Evolutionary conservation across 2,888 invertebrate genomes (phyloP), one percentile per base, ranked within the genome.

Genomic region (Diachrysia chrysitis): DNA sequence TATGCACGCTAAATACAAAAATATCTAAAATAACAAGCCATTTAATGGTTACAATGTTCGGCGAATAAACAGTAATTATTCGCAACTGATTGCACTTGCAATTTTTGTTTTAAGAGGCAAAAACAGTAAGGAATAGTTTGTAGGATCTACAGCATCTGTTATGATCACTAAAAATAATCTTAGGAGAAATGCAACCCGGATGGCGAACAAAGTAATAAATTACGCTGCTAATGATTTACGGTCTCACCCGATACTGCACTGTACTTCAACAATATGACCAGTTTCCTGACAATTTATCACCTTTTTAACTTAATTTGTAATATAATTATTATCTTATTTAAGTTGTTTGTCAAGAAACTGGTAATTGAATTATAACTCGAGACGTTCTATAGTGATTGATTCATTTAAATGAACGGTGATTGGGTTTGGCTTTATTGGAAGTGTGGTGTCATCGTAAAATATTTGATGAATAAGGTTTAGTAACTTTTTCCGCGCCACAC

Each of bases 401-500:
- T 58, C 63, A 70, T 74, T 29, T 48, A 51, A 54, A 62, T 55
- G n/a, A 57, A 25, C 25, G 25, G 48, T 21, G 14, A 32, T 57
- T 70, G 58, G 59, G 53, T 54, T 63, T 61, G 16, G 14, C 25
- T 62, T 32, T 37, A 37, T 73, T 56, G 46, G 57, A 58, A 62
- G 16, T 29, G 48, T 25, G 29, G 16, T 56, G 53, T 59, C 66
- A 57, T 68, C 67, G 69, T 67, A 54, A 66, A 73, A 70, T 68
- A 32, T 70, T 71, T 48, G 58, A 57, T 63, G 66, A 64, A 66
- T 63, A 61, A 62, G 7, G 16, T 63, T 25, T 68, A n/a, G 29
- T 73, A 62, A 73, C 74, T 79, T 71, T 76, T 66, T 79, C 78
- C 76, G 78, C 48, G 25, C 60, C 63, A 42, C 58, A 64, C n/a